Conservation (phyloP, 2,888 invertebrate genomes). For the Caenorhabditis virilis region DNA sequence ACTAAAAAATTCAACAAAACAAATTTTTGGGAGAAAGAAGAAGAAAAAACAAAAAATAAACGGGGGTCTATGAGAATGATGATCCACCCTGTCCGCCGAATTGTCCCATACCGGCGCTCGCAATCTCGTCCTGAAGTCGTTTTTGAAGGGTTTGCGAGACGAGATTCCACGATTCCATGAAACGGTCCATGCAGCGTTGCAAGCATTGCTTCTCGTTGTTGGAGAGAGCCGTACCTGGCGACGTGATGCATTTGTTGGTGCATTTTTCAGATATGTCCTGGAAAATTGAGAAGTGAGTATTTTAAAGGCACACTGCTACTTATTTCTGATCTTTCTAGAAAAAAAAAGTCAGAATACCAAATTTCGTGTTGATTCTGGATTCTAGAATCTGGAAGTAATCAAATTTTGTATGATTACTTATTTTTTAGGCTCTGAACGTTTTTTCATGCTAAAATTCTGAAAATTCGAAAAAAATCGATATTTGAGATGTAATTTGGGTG, state of each 20-base stretch:
- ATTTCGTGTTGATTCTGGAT: too few species aligned
- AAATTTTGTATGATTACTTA: too few species aligned
- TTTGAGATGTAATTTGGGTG: too few species aligned
- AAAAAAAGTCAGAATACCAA: too few species aligned
- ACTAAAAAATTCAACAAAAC: constrained; percentile 2
- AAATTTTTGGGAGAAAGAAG: not conserved
- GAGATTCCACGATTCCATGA: constrained; percentile 93
- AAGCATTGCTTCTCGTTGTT: constrained; percentile 63
- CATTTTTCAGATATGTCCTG: constrained; percentile 67
- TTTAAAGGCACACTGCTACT: too few species aligned
- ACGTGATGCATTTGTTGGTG: constrained; percentile 63
- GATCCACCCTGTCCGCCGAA: constrained; percentile 37
- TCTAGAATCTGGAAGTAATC: too few species aligned
- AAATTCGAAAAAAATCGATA: too few species aligned
- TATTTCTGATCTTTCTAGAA: too few species aligned
- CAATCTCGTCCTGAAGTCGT: constrained; percentile 66
- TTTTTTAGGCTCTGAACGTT: too few species aligned
- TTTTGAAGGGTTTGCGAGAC: constrained; percentile 86
- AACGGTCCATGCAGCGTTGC: constrained; percentile 73
- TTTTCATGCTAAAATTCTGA: too few species aligned
- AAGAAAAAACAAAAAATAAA: constrained; percentile 8
- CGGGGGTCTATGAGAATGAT: constrained; percentile 37
- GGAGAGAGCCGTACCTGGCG: constrained; percentile 59
- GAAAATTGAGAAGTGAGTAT: too few species aligned
- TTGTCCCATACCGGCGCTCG: constrained; percentile 19